These are phyloP conservation scores for Bombus waltoni DNA, from an alignment of 1,140 invertebrate genomes.

Conservation along the genomic window DNA sequence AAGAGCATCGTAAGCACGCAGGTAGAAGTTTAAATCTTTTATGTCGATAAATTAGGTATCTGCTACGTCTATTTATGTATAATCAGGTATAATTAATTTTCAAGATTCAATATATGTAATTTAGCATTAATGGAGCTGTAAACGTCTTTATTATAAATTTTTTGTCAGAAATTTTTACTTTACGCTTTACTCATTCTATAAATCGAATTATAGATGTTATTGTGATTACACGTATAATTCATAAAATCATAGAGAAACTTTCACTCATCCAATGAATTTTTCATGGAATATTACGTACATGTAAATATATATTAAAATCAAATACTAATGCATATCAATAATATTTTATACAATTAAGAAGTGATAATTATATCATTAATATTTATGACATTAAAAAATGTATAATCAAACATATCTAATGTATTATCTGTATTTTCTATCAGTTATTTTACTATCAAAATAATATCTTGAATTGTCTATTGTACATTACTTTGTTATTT, in stretches of 20 bases:
- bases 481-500: neutral
- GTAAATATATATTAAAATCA: neutral
- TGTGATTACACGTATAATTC: neutral
- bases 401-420: neutral
- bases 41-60: slow-evolving; percentile 12
- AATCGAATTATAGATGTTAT: neutral
- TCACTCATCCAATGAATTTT: neutral
- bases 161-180: neutral
- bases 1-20: neutral
- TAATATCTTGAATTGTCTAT: neutral
- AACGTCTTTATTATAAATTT: neutral
- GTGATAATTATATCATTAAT: neutral
- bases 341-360: neutral
- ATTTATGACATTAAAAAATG: neutral
- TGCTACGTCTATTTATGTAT: neutral
- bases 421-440: slow-evolving; percentile 2
- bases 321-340: neutral
- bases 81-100: neutral
- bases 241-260: neutral
- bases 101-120: neutral
- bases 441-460: slow-evolving; percentile 1
- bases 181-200: neutral
- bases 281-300: neutral
- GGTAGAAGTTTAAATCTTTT: neutral
- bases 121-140: neutral